Evolutionary conservation across 2,113 vertebrate species (phyloP).

Genomic region (Rhinichthys klamathensis): DNA sequence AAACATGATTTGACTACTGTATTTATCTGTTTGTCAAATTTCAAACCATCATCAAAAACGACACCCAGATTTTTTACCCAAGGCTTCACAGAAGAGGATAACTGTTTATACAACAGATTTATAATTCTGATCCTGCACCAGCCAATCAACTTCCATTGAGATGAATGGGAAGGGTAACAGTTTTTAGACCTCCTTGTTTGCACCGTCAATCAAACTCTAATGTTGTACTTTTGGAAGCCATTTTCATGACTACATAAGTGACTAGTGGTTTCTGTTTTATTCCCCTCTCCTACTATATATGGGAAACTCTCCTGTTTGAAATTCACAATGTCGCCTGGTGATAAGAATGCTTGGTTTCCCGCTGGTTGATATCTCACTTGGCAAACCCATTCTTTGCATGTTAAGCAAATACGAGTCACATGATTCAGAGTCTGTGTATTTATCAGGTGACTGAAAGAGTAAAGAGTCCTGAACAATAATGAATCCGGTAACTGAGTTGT

Average conservation of each 20-base stretch:
- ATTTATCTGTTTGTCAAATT: no score
- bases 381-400: slow-evolving; percentile 61
- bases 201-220: not conserved
- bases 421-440: slow-evolving; percentile 52
- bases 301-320: not conserved
- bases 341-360: slow-evolving; percentile 17
- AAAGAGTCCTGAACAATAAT: not conserved
- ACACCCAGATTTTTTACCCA: no score
- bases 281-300: not conserved
- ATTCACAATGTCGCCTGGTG: not conserved
- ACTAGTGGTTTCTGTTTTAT: not conserved
- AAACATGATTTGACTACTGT: no score
- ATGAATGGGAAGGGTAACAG: not conserved
- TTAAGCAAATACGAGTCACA: slow-evolving; percentile 63
- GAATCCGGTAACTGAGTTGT: not conserved
- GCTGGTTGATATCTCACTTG: slow-evolving; percentile 10
- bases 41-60: no score
- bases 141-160: not conserved
- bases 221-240: not conserved
- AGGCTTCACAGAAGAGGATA: no score
- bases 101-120: not conserved
- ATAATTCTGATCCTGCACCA: not conserved
- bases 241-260: slow-evolving; percentile 3
- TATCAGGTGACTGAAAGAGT: slow-evolving; percentile 6
- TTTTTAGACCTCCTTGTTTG: not conserved